Conservation (phyloP, 2,113 vertebrate species). For the Grus americana region DNA sequence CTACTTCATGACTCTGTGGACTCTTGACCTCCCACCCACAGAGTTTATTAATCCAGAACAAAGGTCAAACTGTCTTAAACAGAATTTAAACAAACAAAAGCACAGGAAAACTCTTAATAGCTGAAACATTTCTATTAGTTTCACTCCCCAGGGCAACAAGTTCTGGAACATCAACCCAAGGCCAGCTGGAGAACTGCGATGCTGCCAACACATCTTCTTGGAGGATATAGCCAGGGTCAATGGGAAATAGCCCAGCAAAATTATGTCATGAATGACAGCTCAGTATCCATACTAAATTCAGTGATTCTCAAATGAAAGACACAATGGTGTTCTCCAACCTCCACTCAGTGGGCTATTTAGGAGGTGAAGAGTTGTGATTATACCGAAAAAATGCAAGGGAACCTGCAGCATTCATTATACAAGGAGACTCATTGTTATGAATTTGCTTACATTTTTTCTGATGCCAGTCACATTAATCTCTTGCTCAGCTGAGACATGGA, state of each 20-base stretch:
- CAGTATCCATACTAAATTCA: neutral
- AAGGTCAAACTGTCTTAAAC: neutral
- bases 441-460: neutral
- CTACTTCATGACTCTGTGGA: neutral
- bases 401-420: neutral
- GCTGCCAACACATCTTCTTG: neutral
- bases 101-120: neutral
- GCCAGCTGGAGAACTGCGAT: neutral
- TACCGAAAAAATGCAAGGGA: neutral
- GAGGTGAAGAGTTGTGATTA: neutral
- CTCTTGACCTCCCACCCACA: neutral
- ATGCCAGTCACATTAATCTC: neutral
- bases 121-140: neutral
- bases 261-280: neutral
- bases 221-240: neutral
- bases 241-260: neutral
- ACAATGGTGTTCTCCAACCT: neutral
- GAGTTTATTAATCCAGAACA: neutral
- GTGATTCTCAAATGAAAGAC: neutral
- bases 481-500: neutral
- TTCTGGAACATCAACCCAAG: neutral
- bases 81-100: neutral
- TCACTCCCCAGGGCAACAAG: neutral
- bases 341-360: neutral
- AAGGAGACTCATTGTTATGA: neutral